Evolutionary conservation across 2,113 vertebrate species (phyloP).

Genomic region (Psammodynastes pulverulentus): DNA sequence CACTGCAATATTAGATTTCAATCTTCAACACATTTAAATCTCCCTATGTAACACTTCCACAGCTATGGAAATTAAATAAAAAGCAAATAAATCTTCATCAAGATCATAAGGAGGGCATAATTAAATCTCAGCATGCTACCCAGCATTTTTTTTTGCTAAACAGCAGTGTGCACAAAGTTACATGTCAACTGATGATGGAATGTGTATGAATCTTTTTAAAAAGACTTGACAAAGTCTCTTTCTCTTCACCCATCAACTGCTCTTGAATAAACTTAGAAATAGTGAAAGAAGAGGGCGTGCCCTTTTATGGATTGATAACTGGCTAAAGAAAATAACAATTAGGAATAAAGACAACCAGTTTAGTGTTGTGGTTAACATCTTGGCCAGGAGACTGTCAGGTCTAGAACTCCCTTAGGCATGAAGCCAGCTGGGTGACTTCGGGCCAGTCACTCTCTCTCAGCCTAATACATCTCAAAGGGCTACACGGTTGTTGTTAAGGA

Average conservation of each 20-base stretch:
- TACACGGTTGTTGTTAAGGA: background rate
- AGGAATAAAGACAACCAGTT: background rate
- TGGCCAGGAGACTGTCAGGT: background rate
- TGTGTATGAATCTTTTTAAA: background rate
- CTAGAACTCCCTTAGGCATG: background rate
- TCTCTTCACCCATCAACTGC: background rate
- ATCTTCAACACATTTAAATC: background rate
- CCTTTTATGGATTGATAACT: background rate
- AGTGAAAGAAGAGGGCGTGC: background rate
- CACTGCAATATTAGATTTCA: background rate
- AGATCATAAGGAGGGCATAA: background rate
- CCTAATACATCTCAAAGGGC: background rate
- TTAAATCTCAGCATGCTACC: background rate
- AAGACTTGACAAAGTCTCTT: background rate
- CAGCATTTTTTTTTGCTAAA: background rate
- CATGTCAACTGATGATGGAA: background rate
- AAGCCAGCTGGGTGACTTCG: background rate
- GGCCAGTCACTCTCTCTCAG: background rate
- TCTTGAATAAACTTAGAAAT: background rate
- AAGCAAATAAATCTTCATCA: background rate
- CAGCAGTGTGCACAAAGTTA: background rate
- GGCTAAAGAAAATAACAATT: background rate
- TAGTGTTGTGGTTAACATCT: background rate
- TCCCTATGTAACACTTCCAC: background rate
- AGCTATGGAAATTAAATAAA: background rate